These are phyloP conservation scores for Triplophysa siluroides DNA, from an alignment of 2,113 vertebrate genomes.

Conservation along the genomic window DNA sequence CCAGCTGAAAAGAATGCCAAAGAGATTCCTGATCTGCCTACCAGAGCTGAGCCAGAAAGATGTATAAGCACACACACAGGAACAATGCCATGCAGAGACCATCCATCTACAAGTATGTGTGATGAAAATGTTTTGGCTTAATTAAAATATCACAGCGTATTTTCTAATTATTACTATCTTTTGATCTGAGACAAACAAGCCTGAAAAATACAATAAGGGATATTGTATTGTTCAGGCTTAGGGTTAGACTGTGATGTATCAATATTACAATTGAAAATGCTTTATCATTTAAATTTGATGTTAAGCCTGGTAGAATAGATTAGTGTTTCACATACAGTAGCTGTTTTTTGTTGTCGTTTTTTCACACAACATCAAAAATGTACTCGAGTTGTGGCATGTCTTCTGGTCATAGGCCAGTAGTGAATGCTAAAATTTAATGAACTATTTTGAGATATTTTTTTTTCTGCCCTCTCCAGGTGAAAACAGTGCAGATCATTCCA, in stretches of 20 bases:
- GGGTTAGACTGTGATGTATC: constrained; percentile 8
- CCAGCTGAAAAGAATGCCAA: constrained; percentile 14
- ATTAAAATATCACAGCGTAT: background rate
- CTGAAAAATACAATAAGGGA: too few relatives aligned
- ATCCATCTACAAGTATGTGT: background rate
- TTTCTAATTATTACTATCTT: too few relatives aligned
- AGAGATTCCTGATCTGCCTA: constrained; percentile 22
- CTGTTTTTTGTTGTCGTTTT: background rate
- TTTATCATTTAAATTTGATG: background rate
- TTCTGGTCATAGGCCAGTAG: constrained; percentile 24
- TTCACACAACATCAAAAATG: background rate
- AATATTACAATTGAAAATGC: too few relatives aligned
- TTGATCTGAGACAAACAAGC: too few relatives aligned
- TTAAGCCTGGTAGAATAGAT: background rate
- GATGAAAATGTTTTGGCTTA: background rate
- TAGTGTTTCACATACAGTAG: background rate
- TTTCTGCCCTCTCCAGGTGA: constrained; percentile 18
- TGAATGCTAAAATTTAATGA: constrained; percentile 24
- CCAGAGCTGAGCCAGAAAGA: constrained; percentile 15
- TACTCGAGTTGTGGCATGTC: too few relatives aligned
- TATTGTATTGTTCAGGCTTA: background rate
- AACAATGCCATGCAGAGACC: background rate
- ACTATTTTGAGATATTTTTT: too few relatives aligned
- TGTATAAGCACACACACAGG: background rate
- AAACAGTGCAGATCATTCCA: constrained; percentile 38